Percentiles rank a stretch among this genome's conserved stretches.
Evolutionary conservation across 2,113 vertebrate species (phyloP).

Genomic region (Bolborhynchus lineola): DNA sequence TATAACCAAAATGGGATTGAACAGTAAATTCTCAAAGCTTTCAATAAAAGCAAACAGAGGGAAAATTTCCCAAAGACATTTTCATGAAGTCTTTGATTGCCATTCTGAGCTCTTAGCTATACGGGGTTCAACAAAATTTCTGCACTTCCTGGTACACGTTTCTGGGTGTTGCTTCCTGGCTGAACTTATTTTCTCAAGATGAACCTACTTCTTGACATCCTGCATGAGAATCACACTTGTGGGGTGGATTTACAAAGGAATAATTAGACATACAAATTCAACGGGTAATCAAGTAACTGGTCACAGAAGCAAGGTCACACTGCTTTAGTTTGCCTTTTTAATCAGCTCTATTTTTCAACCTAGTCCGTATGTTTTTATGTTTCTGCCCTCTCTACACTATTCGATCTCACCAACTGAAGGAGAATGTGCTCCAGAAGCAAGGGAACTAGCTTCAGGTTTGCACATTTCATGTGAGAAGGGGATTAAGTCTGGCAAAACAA

Average conservation of each 20-base stretch:
- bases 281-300: neutral
- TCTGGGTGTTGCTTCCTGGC: neutral
- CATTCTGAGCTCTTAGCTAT: neutral
- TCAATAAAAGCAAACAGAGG: neutral
- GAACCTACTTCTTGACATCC: neutral
- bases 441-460: neutral
- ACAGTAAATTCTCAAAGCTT: neutral
- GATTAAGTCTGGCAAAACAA: neutral
- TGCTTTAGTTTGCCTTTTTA: neutral
- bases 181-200: neutral
- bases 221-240: fast-evolving
- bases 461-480: neutral
- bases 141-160: neutral
- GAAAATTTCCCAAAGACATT: neutral
- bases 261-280: neutral
- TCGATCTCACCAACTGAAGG: neutral
- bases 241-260: neutral
- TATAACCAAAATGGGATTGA: neutral
- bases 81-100: neutral
- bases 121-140: neutral
- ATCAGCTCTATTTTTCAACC: neutral
- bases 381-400: neutral
- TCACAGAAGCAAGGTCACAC: neutral
- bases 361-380: neutral
- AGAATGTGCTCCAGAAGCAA: neutral